phyloP scores from a whole-genome alignment of 64 coral and sea anemone species.

The Exaiptasia diaphana region DNA sequence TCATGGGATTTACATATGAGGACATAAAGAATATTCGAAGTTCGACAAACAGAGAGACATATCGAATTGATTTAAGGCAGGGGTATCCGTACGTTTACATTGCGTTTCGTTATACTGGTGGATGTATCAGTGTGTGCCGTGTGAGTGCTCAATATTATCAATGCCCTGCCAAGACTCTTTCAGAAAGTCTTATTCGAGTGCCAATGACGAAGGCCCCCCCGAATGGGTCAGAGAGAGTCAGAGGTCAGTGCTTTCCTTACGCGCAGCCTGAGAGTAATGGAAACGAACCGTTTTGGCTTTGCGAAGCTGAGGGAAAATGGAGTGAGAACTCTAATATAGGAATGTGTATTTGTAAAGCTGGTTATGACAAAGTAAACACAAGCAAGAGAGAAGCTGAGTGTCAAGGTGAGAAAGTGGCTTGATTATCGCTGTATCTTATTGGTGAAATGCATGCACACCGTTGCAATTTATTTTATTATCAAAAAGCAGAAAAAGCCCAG shows the following conservation, averaged over 20 bases:
- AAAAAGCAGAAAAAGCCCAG: too few species aligned
- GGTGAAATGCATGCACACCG: too few species aligned
- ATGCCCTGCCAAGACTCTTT: background rate
- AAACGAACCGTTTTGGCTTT: background rate
- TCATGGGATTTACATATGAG: too few species aligned
- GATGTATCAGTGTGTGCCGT: background rate
- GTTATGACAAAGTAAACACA: background rate
- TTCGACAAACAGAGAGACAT: background rate
- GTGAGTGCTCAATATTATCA: background rate
- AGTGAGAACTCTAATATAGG: background rate
- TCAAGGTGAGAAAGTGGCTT: too few species aligned
- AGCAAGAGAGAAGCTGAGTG: background rate
- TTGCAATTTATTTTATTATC: too few species aligned
- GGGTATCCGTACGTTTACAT: background rate
- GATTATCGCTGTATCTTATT: too few species aligned
- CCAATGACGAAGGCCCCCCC: background rate
- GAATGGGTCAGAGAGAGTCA: background rate
- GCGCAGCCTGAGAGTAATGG: background rate
- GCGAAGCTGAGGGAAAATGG: conserved; percentile 31
- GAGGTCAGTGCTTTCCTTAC: background rate
- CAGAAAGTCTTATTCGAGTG: background rate
- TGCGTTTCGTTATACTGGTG: background rate
- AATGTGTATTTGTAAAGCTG: background rate
- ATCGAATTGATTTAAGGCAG: background rate
- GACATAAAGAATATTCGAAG: background rate